A percentile compares a stretch with the other conserved stretches of the same genome.
phyloP scores from a whole-genome alignment of 2,888 invertebrate species.

The Conops quadrifasciatus region DNA sequence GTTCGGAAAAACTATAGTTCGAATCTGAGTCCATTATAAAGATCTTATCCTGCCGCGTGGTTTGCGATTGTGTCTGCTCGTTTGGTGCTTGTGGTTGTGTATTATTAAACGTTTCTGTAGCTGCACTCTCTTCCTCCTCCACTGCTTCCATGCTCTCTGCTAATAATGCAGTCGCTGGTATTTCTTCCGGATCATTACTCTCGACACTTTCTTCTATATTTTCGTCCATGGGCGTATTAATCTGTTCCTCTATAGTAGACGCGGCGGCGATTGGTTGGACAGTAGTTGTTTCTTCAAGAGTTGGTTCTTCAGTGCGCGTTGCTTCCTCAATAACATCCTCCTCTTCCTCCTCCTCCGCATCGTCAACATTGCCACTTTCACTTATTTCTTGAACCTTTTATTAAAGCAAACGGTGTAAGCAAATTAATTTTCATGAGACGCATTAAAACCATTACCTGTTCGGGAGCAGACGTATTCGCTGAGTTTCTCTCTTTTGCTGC shows the following conservation, averaged over 20 bases:
- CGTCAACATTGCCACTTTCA: slow-evolving; percentile 42
- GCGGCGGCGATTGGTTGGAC: not conserved
- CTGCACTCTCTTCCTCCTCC: slow-evolving; percentile 27
- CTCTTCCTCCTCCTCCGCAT: slow-evolving; percentile 26
- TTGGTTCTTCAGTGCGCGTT: slow-evolving; percentile 6
- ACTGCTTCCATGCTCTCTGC: not conserved
- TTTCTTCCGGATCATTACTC: not conserved
- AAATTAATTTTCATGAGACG: not conserved
- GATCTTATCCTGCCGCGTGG: not conserved
- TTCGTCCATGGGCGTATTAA: not conserved
- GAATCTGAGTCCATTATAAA: slow-evolving; percentile 59
- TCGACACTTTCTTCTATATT: slow-evolving; percentile 29
- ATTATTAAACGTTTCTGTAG: too few species aligned
- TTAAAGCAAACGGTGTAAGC: not conserved
- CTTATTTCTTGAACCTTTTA: slow-evolving; percentile 47
- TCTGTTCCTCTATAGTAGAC: not conserved
- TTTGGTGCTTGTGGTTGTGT: too few species aligned
- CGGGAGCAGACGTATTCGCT: slow-evolving; percentile 32
- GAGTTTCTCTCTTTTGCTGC: slow-evolving; percentile 19
- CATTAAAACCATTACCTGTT: slow-evolving; percentile 41
- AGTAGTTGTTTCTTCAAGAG: slow-evolving; percentile 23
- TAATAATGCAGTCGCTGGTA: not conserved
- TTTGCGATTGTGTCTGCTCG: not conserved
- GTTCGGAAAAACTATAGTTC: slow-evolving; percentile 65
- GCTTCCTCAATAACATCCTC: slow-evolving; percentile 9